Base-by-base conservation (phyloP, 2,113 vertebrate genomes). In the Raphicerus campestris region DNA sequence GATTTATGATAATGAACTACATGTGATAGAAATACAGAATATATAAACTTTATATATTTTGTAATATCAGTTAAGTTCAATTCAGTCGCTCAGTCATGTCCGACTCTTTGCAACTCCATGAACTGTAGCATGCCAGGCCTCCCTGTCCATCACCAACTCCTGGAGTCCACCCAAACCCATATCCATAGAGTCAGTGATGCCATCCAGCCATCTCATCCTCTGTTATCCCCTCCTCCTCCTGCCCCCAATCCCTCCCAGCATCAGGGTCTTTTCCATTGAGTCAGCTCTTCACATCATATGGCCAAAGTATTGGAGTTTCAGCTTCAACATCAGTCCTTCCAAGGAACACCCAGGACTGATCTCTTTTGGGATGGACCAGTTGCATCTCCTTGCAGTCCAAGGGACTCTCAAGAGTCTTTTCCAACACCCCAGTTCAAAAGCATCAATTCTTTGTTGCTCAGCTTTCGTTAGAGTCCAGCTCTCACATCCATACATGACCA, bases 1-100 rank as follows among this genome's bases (percentile, higher is more conserved):
- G 28, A n/a, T 53, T 39, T 42, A 75, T 83, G 19, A 47, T 13
- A 85, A 55, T 58, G 5, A 8, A 32, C 42, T 89, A 49, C 0
- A 42, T 49, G 20, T 86, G 15, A 60, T 24, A 75, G 10, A 53
- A 88, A 60, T 89, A 86, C 28, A 91, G 90, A 85, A 63, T 73
- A 63, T 63, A 63, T 63, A 32, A 51, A 84, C 5, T 51, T 92
- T 7, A 61, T 32, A 61, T 32, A 61, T 61, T 61, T 32, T 61
- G 60, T 16, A 61, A 32, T 32, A 61, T 35, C n/a, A 35, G 4
- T 35, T 66, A 15, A 63, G 58, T 61, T 61, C 60, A 63, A 32
- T 20, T 35, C 63, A 66, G 63, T 66, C 32, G 0, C 32, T 20
- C 63, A 35, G 17, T 66, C 0, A 0, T 66, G 17, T 66, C n/a